Base-by-base conservation (phyloP, 2,113 vertebrate genomes). In the Ariopsis seemanni region DNA sequence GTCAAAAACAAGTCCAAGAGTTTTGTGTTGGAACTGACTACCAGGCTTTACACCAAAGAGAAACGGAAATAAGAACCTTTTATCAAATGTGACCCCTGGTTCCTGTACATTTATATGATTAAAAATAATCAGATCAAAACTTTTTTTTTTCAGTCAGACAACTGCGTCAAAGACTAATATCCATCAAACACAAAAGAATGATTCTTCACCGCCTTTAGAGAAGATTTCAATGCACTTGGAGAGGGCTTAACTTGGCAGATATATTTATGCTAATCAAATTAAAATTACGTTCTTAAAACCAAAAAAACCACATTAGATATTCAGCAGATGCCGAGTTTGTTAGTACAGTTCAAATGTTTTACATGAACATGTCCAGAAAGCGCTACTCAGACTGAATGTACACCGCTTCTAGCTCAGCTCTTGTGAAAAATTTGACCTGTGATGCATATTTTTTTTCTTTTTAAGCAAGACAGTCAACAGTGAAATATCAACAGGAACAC, bases 31-130 rank as follows among this genome's bases (percentile, higher is more conserved):
- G 89, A 91, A 91, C 91, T 86, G 65, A 30, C 65, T 48, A 69
- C 88, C 87, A 53, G 80, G 91, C 81, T 91, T 89, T 88, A 86
- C 77, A 92, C 84, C 89, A 89, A 94, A 94, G 92, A 90, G 91
- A 93, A 92, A 88, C 87, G 83, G 69, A 90, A 85, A 85, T 92
- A 63, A 60, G 10, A 87, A 80, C 22, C 5, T 25, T 12, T 11
- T 77, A 20, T 20, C 3, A 42, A 74, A 83, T 15, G 34, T 5
- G 69, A 30, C 11, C 14, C 9, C 14, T 2, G 17, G 20, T 12
- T 83, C 84, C 27, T 67, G 71, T 4, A 90, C 25, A 78, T 74
- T 48, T 67, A 67, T 5, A 15, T 6, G 65, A 67, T 30, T 65
- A 67, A 67, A 74, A 20, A 48, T 74, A 20, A 48, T 74, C 34